Conservation (phyloP, 2,888 invertebrate genomes). For the Andrena hattorfiana region DNA sequence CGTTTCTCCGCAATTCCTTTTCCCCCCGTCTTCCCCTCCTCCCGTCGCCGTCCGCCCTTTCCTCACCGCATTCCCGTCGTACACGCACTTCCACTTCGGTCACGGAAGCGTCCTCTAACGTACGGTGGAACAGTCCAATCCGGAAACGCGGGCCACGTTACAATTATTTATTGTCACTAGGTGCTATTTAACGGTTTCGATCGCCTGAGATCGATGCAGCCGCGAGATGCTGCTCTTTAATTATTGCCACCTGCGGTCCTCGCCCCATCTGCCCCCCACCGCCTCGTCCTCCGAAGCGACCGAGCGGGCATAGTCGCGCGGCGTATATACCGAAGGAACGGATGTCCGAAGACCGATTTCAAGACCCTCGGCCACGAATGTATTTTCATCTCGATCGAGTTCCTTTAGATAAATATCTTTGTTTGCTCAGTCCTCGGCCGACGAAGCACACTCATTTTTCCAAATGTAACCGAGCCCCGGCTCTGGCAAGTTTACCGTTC, state of each 20-base stretch:
- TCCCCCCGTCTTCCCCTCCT: conserved; percentile 7
- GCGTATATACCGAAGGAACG: neutral
- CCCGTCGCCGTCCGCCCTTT: neutral
- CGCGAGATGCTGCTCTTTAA: conserved; percentile 14
- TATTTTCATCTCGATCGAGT: conserved; percentile 1
- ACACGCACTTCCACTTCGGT: conserved; percentile 44
- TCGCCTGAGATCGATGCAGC: conserved; percentile 48
- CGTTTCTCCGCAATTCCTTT: conserved; percentile 34
- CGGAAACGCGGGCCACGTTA: conserved; percentile 65
- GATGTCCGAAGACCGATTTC: conserved; percentile 11
- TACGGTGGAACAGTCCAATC: conserved; percentile 46
- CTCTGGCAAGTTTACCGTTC: conserved; percentile 11
- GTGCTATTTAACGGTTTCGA: conserved; percentile 65
- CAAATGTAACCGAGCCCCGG: conserved; percentile 1
- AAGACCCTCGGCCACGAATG: neutral
- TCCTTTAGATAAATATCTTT: conserved; percentile 11
- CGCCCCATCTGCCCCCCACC: neutral
- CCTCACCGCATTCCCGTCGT: conserved; percentile 20
- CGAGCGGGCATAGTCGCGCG: neutral
- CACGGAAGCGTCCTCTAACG: conserved; percentile 56
- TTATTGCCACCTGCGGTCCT: conserved; percentile 53
- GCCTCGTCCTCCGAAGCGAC: neutral
- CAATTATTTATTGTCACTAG: conserved; percentile 79
- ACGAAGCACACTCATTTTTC: conserved; percentile 2
- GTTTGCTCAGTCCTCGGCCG: neutral